These are phyloP conservation scores for Tetanocera ferruginea DNA, from an alignment of 2,888 invertebrate species.

Conservation along the genomic window DNA sequence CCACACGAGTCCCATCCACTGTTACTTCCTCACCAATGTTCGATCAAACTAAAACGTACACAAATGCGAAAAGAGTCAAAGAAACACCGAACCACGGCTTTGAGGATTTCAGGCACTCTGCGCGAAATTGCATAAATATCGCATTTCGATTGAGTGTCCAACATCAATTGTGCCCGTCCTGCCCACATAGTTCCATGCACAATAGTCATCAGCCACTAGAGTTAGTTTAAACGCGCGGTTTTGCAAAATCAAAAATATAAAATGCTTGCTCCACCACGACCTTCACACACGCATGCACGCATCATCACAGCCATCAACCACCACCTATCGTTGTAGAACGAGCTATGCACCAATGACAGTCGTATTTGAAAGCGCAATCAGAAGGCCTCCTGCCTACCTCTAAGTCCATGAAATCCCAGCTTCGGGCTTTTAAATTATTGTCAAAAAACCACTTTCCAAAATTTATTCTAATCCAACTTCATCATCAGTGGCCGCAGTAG, in stretches of 20 bases:
- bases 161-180: neutral
- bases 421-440: conserved; percentile 49
- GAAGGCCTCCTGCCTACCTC: conserved; percentile 45
- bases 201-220: neutral
- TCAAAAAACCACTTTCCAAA: conserved; percentile 30
- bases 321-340: neutral
- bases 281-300: neutral
- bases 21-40: conserved; percentile 46
- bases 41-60: conserved; percentile 49
- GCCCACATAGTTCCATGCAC: neutral
- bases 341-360: conserved; percentile 41
- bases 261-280: neutral
- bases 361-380: conserved; percentile 47
- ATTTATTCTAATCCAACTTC: conserved; percentile 30
- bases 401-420: conserved; percentile 45
- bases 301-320: neutral
- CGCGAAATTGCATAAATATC: conserved; percentile 63
- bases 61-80: conserved; percentile 46
- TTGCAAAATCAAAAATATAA: conserved; percentile 26
- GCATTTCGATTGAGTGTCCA: conserved; percentile 14
- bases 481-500: conserved; percentile 20
- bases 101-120: conserved; percentile 61
- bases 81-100: conserved; percentile 51
- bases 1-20: neutral
- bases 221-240: conserved; percentile 23